Evolutionary conservation across 2,797 vertebrate species (phyloP).

Genomic region (Hylomyscus alleni): DNA sequence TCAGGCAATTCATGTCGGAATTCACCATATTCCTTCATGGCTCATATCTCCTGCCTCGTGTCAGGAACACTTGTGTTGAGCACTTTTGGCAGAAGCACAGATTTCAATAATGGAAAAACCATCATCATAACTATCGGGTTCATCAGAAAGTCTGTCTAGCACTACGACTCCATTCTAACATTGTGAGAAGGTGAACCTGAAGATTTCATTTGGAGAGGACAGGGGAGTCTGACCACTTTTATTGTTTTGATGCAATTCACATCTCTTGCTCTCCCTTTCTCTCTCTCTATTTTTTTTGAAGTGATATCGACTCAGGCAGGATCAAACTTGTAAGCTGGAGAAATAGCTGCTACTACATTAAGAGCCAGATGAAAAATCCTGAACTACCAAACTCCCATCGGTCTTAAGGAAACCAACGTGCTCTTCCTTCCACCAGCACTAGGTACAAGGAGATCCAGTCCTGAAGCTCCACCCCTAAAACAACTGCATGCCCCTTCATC

Average conservation of each 20-base stretch:
- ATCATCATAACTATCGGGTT: slow-evolving; percentile 99
- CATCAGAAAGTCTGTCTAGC: slow-evolving; percentile 99
- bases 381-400: slow-evolving; percentile 97
- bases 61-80: slow-evolving; percentile 99
- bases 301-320: slow-evolving; percentile 97
- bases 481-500: slow-evolving; percentile 96
- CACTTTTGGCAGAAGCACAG: slow-evolving; percentile 97
- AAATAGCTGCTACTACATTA: slow-evolving; percentile 97
- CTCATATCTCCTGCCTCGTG: slow-evolving; percentile 99
- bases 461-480: slow-evolving; percentile 94
- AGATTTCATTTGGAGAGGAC: slow-evolving; percentile 96
- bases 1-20: slow-evolving; percentile 98
- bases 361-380: slow-evolving; percentile 97
- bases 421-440: slow-evolving; percentile 95
- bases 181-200: slow-evolving; percentile 95
- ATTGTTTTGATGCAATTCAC: slow-evolving; percentile 99
- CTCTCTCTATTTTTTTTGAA: slow-evolving; percentile 97
- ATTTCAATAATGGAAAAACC: slow-evolving; percentile 97
- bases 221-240: slow-evolving; percentile 95
- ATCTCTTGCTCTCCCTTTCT: slow-evolving; percentile 87
- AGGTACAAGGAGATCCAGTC: slow-evolving; percentile 95
- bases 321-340: slow-evolving; percentile 95
- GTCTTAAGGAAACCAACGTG: slow-evolving; percentile 95
- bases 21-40: slow-evolving; percentile 99
- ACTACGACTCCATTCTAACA: slow-evolving; percentile 98